Evolutionary conservation across 2,888 invertebrate species (phyloP), one percentile per base, ranked within the genome.

Genomic region (Tenthredo livida): DNA sequence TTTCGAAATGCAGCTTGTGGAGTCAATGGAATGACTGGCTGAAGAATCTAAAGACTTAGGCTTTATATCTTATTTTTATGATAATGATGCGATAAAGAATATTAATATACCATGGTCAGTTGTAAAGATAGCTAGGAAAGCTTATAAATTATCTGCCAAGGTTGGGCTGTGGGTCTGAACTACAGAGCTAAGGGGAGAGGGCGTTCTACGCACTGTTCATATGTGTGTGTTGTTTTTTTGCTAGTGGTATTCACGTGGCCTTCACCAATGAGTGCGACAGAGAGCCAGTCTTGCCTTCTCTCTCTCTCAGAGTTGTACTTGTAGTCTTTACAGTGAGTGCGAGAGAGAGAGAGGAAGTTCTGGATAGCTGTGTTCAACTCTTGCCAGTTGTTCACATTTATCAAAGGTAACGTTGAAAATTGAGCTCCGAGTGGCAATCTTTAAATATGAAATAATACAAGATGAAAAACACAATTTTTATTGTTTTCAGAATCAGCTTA

Each of bases 91-190:
- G 73, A 43, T 73, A n/a, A 43, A 43, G 25, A 73, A 21, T 25
- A 43, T 43, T 73, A 21, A 47, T 3, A 21, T 7, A 25, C 73
- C 12, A 73, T 4, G 15, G 43, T 54, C 29, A 29, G 54, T 50
- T 47, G n/a, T 77, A 77, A 50, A 77, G 77, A 77, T 77, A 77
- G 15, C 50, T 77, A 54, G 2, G n/a, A 47, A 43, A 33, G 33
- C 33, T 67, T 15, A 40, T n/a, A 73, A 73, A 73, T 25, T 21
- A 73, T 21, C 4, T 73, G 21, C 40, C n/a, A 43, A 73, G 73
- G 43, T 73, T 40, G 40, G 12, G 47, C 25, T 40, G 43, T 54
- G 12, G 21, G 40, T 73, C 21, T 21, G 25, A 73, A 43, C 40
- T 43, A n/a, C n/a, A 21, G 12, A 73, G 21, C 40, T 7, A 4